These are phyloP conservation scores for Rhinopomastus cyanomelas DNA, from an alignment of 2,113 vertebrate species.

Conservation along the genomic window DNA sequence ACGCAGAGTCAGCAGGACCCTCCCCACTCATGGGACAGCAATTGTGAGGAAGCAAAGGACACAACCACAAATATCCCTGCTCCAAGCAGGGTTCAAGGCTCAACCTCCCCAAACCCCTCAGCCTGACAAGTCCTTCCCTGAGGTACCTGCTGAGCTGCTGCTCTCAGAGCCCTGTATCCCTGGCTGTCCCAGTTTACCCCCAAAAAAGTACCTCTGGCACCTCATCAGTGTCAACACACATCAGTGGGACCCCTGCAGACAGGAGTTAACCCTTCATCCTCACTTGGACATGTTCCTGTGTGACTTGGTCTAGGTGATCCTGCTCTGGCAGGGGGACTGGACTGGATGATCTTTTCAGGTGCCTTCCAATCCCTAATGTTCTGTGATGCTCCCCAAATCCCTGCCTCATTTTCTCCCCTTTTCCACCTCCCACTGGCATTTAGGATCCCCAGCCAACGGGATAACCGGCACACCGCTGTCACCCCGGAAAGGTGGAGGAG, in stretches of 20 bases:
- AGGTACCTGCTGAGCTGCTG: background rate
- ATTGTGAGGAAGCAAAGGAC: background rate
- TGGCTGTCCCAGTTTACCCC: background rate
- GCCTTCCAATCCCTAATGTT: too few relatives aligned
- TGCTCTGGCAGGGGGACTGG: too few relatives aligned
- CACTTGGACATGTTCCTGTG: too few relatives aligned
- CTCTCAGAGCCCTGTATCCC: background rate
- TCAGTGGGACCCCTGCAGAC: background rate
- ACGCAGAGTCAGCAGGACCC: background rate
- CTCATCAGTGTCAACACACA: background rate
- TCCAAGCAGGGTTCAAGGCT: background rate
- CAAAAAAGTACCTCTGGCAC: background rate
- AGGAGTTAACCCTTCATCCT: background rate
- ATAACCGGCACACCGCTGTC: rapidly evolving
- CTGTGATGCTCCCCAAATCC: background rate
- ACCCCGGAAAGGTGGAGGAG: background rate
- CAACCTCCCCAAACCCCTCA: background rate
- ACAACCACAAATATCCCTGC: rapidly evolving
- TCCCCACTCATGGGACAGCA: background rate
- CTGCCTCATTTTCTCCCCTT: background rate
- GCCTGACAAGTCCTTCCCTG: background rate
- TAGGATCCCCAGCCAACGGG: rapidly evolving
- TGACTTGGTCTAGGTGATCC: too few relatives aligned
- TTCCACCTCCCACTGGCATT: rapidly evolving
- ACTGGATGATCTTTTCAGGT: too few relatives aligned